phyloP scores from a whole-genome alignment of 2,113 vertebrate genomes.

The Microcebus lehilahytsara region DNA sequence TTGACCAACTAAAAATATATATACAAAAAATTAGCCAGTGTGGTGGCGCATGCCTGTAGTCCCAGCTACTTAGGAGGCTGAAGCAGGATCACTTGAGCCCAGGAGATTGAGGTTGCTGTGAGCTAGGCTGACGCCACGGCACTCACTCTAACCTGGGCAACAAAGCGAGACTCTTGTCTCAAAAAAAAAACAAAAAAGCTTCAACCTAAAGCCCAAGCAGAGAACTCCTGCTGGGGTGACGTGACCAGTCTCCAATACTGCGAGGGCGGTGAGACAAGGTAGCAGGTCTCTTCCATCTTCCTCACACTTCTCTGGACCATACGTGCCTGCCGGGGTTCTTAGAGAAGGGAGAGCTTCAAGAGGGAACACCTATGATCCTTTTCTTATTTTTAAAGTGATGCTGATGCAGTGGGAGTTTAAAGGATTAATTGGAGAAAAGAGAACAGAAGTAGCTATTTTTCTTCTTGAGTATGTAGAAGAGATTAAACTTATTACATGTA shows the following conservation, averaged over 20 bases:
- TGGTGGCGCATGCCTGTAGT: too few relatives aligned
- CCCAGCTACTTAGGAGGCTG: too few relatives aligned
- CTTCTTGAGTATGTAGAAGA: neutral
- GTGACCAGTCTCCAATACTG: neutral
- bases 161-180: too few relatives aligned
- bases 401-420: neutral
- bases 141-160: too few relatives aligned
- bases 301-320: neutral
- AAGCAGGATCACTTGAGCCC: too few relatives aligned
- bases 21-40: too few relatives aligned
- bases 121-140: too few relatives aligned
- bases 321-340: neutral
- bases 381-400: neutral
- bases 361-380: neutral
- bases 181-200: too few relatives aligned
- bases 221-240: too few relatives aligned
- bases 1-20: too few relatives aligned
- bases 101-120: too few relatives aligned
- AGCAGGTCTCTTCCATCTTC: neutral
- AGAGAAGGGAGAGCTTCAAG: neutral
- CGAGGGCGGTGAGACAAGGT: neutral
- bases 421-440: neutral
- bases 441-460: neutral
- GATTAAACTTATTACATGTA: neutral
- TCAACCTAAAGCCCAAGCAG: too few relatives aligned